These are phyloP conservation scores for Festucalex cinctus DNA, from an alignment of 2,113 vertebrate genomes.

Conservation along the genomic window DNA sequence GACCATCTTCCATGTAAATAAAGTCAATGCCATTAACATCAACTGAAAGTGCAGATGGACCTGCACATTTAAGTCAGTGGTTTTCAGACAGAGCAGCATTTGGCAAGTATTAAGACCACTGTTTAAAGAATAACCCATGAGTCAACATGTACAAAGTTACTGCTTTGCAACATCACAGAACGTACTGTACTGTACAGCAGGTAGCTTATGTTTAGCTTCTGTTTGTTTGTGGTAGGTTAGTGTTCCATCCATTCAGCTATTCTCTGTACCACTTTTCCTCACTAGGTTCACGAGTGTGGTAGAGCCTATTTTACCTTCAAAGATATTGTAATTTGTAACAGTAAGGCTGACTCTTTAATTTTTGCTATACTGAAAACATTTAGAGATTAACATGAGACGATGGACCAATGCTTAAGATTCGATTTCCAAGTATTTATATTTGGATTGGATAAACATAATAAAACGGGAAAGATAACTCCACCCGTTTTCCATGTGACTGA, in stretches of 20 bases:
- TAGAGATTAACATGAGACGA: too few species aligned
- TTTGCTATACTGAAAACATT: not conserved
- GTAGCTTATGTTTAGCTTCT: not conserved
- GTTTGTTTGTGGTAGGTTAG: not conserved
- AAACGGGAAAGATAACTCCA: not conserved
- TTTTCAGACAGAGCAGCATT: conserved; percentile 30
- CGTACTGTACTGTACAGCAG: not conserved
- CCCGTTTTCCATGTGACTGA: not conserved
- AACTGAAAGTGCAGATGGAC: conserved; percentile 17
- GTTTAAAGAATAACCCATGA: not conserved
- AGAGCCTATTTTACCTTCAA: not conserved
- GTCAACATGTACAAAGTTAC: not conserved
- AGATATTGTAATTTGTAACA: not conserved
- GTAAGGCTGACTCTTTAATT: not conserved
- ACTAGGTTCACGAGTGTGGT: too few species aligned
- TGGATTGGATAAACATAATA: too few species aligned
- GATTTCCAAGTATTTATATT: too few species aligned
- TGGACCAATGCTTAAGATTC: too few species aligned
- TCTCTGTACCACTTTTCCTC: not conserved
- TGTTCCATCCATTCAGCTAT: not conserved
- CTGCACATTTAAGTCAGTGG: conserved; percentile 9
- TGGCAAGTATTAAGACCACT: conserved; percentile 16
- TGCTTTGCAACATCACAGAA: not conserved
- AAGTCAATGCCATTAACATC: conserved; percentile 21
- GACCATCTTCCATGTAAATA: conserved; percentile 21